A percentile compares a stretch with the other conserved stretches of the same genome.
Conservation (phyloP, 1,140 invertebrate species). For the Philotrypesis tridentata region DNA sequence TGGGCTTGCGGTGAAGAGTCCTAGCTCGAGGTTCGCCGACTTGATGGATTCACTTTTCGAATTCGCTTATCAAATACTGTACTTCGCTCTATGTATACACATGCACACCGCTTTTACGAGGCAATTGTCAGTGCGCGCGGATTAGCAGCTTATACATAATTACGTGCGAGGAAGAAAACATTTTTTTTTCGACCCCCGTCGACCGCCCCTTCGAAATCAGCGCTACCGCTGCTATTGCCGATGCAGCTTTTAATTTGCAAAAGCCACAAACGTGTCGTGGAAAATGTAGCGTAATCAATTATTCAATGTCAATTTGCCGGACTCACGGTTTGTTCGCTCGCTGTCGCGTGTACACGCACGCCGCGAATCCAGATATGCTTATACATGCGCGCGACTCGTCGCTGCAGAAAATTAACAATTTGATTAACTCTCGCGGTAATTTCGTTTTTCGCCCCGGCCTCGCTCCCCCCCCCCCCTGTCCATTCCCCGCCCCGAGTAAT, state of each 20-base stretch:
- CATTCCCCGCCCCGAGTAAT: not conserved
- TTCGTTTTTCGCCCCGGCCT: not conserved
- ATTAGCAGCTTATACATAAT: no score
- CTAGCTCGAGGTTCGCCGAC: no score
- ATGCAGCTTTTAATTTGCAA: slow-evolving; percentile 19
- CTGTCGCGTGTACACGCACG: not conserved
- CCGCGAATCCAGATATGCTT: slow-evolving; percentile 32
- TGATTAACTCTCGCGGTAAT: slow-evolving; percentile 3
- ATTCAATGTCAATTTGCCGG: slow-evolving; percentile 41
- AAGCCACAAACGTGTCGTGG: not conserved
- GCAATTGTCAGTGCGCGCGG: no score
- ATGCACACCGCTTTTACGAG: no score
- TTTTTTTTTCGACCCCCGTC: not conserved
- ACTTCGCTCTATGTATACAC: no score
- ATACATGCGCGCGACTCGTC: not conserved
- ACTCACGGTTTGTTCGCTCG: slow-evolving; percentile 31
- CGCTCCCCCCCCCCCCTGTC: no score
- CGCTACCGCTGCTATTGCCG: no score
- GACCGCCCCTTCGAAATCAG: not conserved
- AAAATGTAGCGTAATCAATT: slow-evolving; percentile 41
- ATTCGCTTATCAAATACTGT: no score
- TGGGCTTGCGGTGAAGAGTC: no score
- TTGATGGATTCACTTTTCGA: no score
- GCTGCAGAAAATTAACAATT: slow-evolving; percentile 42
- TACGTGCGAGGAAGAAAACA: no score